Evolutionary conservation across 1,140 invertebrate genomes (phyloP), one percentile per base, ranked within the genome.

Genomic region (Aphaenogaster floridana): DNA sequence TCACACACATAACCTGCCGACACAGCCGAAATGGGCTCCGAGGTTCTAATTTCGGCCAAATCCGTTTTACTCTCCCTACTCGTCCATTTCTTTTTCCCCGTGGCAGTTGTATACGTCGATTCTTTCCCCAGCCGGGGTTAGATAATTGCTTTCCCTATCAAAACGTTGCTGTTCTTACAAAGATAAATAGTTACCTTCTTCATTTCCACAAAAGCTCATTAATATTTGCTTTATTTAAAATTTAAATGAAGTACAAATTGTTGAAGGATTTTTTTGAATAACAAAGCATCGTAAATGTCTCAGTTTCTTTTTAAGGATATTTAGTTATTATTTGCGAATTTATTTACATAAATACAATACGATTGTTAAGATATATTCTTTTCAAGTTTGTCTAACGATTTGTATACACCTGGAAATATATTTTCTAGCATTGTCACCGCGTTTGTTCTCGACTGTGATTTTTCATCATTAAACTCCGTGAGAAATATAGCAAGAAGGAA

Each of bases 31-130:
- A 87, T 54, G 21, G 85, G 42, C 88, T 80, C 45, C 61, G 76
- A 81, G 77, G 45, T 77, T 84, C 86, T 83, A 89, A 87, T 89
- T 89, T 87, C 63, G 78, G 7, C 61, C 59, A 83, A 87, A 89
- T 89, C 78, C 78, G 68, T 86, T 88, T 88, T 83, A 39, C 68
- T 89, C 78, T 36, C 72, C 76, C 86, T 52, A 42, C 52, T 59
- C 54, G 48, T 36, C 54, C 61, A 45, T 77, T 69, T 71, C 57
- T 83, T 89, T 86, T 87, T 79, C 71, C 86, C 21, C 69, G 71
- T 66, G 50, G 45, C 68, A 54, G 71, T 71, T 39, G 61, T 66
- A 68, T 21, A 64, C 42, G 59, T 54, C 50, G 74, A 79, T 77
- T 86, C 76, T 76, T 69, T 64, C 48, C 59, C 79, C 48, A 13